Evolutionary conservation across 1,140 invertebrate species (phyloP).

Genomic region (Marisa cornuarietis): DNA sequence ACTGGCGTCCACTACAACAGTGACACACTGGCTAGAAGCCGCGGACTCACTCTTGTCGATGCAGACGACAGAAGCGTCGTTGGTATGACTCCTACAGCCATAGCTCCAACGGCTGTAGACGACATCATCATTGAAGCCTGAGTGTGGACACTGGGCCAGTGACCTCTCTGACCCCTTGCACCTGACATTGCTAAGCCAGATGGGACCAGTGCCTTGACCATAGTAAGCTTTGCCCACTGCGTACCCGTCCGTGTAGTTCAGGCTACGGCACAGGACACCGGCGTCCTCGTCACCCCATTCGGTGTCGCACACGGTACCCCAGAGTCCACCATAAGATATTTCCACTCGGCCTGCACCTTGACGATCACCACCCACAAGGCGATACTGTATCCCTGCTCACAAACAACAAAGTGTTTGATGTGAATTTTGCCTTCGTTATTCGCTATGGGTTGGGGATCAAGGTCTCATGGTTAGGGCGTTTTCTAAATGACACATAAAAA

Average conservation of each 20-base stretch:
- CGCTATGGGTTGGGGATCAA: too few relatives aligned
- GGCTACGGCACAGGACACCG: slow-evolving; percentile 48
- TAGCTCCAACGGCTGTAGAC: neutral
- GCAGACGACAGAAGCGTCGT: slow-evolving; percentile 59
- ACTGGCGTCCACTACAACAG: too few relatives aligned
- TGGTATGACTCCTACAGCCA: slow-evolving; percentile 42
- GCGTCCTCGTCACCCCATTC: slow-evolving; percentile 53
- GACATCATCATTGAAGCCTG: slow-evolving; percentile 43
- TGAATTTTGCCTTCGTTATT: too few relatives aligned
- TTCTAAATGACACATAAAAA: too few relatives aligned
- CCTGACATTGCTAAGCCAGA: slow-evolving; percentile 55
- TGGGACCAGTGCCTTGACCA: slow-evolving; percentile 49
- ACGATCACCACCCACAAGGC: slow-evolving; percentile 1
- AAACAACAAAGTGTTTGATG: too few relatives aligned
- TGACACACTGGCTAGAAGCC: neutral
- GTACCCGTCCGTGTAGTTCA: slow-evolving; percentile 48
- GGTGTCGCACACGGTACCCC: slow-evolving; percentile 60
- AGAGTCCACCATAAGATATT: slow-evolving; percentile 69
- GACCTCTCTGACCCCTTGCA: slow-evolving; percentile 51
- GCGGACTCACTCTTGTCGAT: slow-evolving; percentile 48
- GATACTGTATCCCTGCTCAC: slow-evolving; percentile 30
- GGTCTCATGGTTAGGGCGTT: too few relatives aligned
- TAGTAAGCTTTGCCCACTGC: slow-evolving; percentile 35
- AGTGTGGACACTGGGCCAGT: slow-evolving; percentile 46
- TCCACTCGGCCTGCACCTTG: slow-evolving; percentile 73